Evolutionary conservation across 2,888 invertebrate genomes (phyloP).

Genomic region (Linhomoeus sp.): DNA sequence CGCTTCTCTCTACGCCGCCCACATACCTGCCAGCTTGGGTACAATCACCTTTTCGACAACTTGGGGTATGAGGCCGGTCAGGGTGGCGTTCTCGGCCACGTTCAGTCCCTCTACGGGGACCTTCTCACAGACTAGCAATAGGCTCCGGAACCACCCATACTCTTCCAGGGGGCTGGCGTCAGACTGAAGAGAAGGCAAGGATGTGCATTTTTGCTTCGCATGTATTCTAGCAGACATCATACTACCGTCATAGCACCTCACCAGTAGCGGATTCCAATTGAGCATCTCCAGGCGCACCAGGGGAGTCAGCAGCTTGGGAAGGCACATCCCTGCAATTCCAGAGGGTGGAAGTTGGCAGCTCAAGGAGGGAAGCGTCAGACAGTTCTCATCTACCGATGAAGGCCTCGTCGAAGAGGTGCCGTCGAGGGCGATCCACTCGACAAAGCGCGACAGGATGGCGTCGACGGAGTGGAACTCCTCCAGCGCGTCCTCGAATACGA

Average conservation of each 20-base stretch:
- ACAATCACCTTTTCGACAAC: constrained; percentile 64
- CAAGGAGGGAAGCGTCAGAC: too few species aligned
- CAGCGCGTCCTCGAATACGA: constrained; percentile 62
- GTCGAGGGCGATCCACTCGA: constrained; percentile 58
- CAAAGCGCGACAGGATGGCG: constrained; percentile 53
- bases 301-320: constrained; percentile 63
- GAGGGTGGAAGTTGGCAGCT: too few species aligned
- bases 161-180: constrained; percentile 49
- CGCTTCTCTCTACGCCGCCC: too few species aligned
- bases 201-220: too few species aligned
- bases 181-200: constrained; percentile 27
- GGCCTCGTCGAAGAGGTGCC: constrained; percentile 61
- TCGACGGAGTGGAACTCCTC: constrained; percentile 62
- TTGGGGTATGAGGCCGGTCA: constrained; percentile 48
- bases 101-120: too few species aligned
- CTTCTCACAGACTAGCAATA: constrained; percentile 43
- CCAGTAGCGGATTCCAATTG: constrained; percentile 42
- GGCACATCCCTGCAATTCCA: constrained; percentile 49
- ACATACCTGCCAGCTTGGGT: constrained; percentile 59
- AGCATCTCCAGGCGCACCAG: constrained; percentile 48
- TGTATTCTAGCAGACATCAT: too few species aligned
- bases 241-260: too few species aligned
- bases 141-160: constrained; percentile 59
- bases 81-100: too few species aligned
- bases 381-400: constrained; percentile 41